Base-by-base conservation (phyloP, 1,140 invertebrate genomes). In the Meloidogyne chitwoodi region DNA sequence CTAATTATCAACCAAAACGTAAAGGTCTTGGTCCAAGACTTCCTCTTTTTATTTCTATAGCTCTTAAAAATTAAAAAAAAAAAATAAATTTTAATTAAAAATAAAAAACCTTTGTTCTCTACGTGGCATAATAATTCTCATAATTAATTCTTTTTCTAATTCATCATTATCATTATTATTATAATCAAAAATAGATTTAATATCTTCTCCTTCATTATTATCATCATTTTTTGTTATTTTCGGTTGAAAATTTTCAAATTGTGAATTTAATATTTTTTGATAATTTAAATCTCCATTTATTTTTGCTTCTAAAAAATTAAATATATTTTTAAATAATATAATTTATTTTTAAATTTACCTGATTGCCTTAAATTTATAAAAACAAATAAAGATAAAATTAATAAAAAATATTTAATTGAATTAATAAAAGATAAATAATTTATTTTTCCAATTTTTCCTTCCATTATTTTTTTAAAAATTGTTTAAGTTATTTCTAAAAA, bases 21-120 rank as follows among this genome's bases (percentile, higher is more conserved):
- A 73, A 63, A 61, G 71, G 71, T 38, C 71, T 61, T n/a, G 71
- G 71, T 29, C 71, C 71, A 24, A 73, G 71, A 64, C 71, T 73
- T 14, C 71, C 71, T 16, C 71, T 61, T 70, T 70, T 70, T 1
- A 61, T 27, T 24, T 10, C n/a, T 16, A 29, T 44, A n/a, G 44
- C 44, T 11, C 68, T 70, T 24, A n/a, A 68, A 24, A 11, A 70
- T 10, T 22, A n/a, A 56, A 56, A 48, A 48, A 48, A 19, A 48
- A 48, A 48, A 19, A 5, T 48, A n/a, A 19, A n/a, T 56, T 56
- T 56, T 6, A n/a, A n/a, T n/a, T n/a, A n/a, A 56, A 19, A 19
- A n/a, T 8, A n/a, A 56, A 8, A n/a, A 12, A 56, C 48, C 48
- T 56, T 56, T 56, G 48, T n/a, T 56, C n/a, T 56, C 48, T 56